A percentile compares a stretch with the other conserved stretches of the same genome.
phyloP scores from a whole-genome alignment of 2,888 invertebrate species.

The Rhagium mordax region DNA sequence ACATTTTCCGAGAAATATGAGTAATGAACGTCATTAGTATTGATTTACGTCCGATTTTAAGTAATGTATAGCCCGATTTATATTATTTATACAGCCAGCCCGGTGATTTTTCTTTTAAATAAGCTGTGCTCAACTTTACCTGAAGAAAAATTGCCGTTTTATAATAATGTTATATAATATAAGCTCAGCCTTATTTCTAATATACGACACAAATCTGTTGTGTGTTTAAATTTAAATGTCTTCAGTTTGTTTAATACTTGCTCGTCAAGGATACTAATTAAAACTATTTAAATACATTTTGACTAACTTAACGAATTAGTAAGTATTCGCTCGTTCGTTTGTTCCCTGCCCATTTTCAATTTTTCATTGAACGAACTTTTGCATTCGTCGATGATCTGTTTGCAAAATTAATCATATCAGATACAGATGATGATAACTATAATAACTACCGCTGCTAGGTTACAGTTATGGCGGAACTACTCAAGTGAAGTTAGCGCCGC shows the following conservation, averaged over 20 bases:
- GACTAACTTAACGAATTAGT: no score
- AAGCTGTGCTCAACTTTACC: constrained; percentile 35
- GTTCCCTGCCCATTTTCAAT: no score
- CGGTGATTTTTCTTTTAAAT: constrained; percentile 49
- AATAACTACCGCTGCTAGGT: no score
- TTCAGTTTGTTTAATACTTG: background rate
- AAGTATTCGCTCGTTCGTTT: no score
- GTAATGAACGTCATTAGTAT: constrained; percentile 51
- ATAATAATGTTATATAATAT: constrained; percentile 29
- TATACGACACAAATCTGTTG: constrained; percentile 12
- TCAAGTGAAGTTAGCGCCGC: no score
- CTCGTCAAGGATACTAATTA: no score
- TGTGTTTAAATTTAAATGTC: constrained; percentile 1
- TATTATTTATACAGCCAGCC: constrained; percentile 49
- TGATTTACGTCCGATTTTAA: constrained; percentile 54
- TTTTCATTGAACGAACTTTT: no score
- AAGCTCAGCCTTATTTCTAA: constrained; percentile 4
- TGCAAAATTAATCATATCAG: no score
- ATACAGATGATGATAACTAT: no score
- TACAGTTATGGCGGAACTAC: no score
- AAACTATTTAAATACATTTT: no score
- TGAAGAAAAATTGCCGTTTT: constrained; percentile 42
- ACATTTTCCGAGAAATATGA: constrained; percentile 44
- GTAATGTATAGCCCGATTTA: constrained; percentile 51
- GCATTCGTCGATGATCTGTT: no score